Conservation (phyloP, 2,888 invertebrate genomes). For the Anoplius nigerrimus region DNA sequence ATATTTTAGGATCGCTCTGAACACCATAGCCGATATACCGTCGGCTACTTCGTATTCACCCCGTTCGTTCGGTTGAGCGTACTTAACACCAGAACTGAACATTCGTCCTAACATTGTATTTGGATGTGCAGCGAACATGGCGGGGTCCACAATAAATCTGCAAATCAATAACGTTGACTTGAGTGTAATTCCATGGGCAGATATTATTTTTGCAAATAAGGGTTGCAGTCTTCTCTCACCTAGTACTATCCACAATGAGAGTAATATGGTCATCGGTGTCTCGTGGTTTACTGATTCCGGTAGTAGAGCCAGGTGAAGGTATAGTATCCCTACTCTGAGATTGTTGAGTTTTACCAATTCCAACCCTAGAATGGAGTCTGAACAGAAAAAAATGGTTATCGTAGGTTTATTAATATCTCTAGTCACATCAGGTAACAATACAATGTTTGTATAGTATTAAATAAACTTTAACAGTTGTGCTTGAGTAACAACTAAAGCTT, state of each 20-base stretch:
- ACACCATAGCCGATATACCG: conserved; percentile 96
- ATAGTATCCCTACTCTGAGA: conserved; percentile 64
- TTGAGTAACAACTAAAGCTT: conserved; percentile 43
- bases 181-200: not conserved
- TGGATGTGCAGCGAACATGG: conserved; percentile 94
- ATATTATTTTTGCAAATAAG: not conserved
- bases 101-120: conserved; percentile 99
- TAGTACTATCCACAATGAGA: conserved; percentile 96
- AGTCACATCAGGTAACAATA: not conserved
- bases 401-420: not conserved
- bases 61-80: conserved; percentile 95
- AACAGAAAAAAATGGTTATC: conserved; percentile 35
- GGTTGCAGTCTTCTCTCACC: conserved; percentile 67
- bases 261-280: conserved; percentile 87
- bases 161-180: conserved; percentile 7
- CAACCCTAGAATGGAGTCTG: conserved; percentile 67
- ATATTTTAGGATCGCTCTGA: conserved; percentile 95
- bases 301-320: conserved; percentile 67
- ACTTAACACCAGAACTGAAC: conserved; percentile 95
- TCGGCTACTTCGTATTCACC: conserved; percentile 99
- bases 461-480: conserved; percentile 4
- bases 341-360: conserved; percentile 65
- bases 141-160: conserved; percentile 92
- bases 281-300: conserved; percentile 75
- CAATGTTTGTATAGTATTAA: not conserved